Conservation (phyloP, 2,888 invertebrate genomes). For the Bellardia bayeri region DNA sequence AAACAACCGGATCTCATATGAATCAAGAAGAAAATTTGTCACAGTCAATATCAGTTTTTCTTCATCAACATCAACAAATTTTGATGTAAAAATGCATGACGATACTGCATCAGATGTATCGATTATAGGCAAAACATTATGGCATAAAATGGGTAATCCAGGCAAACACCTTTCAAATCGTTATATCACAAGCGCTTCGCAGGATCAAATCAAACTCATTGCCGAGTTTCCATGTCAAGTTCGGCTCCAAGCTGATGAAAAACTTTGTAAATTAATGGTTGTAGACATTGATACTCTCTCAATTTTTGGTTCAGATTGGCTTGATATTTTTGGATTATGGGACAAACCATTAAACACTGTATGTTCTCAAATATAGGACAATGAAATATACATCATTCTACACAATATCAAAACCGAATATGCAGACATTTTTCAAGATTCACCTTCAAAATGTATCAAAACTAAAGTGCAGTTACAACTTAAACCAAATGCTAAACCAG, state of each 20-base stretch:
- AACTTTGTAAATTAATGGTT: slow-evolving; percentile 12
- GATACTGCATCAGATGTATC: slow-evolving; percentile 41
- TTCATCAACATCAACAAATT: background rate
- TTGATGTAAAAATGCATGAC: slow-evolving; percentile 35
- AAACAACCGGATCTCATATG: slow-evolving; percentile 37
- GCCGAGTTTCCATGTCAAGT: slow-evolving; percentile 35
- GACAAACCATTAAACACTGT: slow-evolving; percentile 37
- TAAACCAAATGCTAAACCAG: too few relatives aligned
- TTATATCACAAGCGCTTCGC: slow-evolving; percentile 11
- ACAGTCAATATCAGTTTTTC: slow-evolving; percentile 25
- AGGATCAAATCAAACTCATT: slow-evolving; percentile 15
- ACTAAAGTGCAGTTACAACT: too few relatives aligned
- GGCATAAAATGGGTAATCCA: slow-evolving; percentile 37
- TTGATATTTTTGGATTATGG: slow-evolving; percentile 38
- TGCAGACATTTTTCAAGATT: too few relatives aligned
- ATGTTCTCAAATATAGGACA: slow-evolving; percentile 13
- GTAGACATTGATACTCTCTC: slow-evolving; percentile 26
- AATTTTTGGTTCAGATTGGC: slow-evolving; percentile 10
- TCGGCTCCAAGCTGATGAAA: slow-evolving; percentile 18
- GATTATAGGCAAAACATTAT: slow-evolving; percentile 34
- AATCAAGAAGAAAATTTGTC: slow-evolving; percentile 27
- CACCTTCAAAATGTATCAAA: too few relatives aligned
- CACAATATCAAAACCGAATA: too few relatives aligned
- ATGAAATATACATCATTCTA: too few relatives aligned
- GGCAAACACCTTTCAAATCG: slow-evolving; percentile 8